Evolutionary conservation across 1,140 invertebrate species (phyloP).

Genomic region (Zaprionus gabonicus): DNA sequence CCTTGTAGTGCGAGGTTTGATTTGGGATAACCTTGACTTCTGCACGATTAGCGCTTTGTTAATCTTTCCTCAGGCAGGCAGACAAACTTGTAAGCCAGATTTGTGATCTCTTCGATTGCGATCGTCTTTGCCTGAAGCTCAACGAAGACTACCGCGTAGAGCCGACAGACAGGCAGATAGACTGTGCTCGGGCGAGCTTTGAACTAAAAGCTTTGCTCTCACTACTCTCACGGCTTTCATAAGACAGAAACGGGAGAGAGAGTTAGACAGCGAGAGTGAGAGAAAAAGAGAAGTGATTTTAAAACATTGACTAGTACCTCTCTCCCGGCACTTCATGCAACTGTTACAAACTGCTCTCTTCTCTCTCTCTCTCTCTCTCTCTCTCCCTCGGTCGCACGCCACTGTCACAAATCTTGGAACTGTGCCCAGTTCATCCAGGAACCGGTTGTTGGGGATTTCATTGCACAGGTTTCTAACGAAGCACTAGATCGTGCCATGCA

Average conservation of each 20-base stretch:
- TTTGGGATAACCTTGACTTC: slow-evolving; percentile 47
- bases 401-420: background rate
- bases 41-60: slow-evolving; percentile 41
- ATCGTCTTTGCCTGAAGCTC: slow-evolving; percentile 1
- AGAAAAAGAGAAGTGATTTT: slow-evolving; percentile 14
- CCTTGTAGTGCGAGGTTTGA: slow-evolving; percentile 23
- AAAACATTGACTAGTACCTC: slow-evolving; percentile 3
- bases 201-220: slow-evolving; percentile 27
- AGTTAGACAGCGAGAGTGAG: background rate
- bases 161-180: slow-evolving; percentile 30
- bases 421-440: slow-evolving; percentile 22
- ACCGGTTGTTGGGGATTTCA: slow-evolving; percentile 35
- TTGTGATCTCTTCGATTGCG: background rate
- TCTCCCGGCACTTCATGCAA: background rate
- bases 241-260: background rate
- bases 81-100: slow-evolving; percentile 22
- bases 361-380: too few species aligned
- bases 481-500: background rate
- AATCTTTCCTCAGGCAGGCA: slow-evolving; percentile 26
- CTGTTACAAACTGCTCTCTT: slow-evolving; percentile 2
- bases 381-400: background rate
- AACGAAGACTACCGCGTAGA: slow-evolving; percentile 28
- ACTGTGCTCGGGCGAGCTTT: slow-evolving; percentile 26
- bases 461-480: background rate
- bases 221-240: background rate